These are phyloP conservation scores for Drosophila pseudoananassae DNA, from an alignment of 1,140 invertebrate genomes.

Conservation along the genomic window DNA sequence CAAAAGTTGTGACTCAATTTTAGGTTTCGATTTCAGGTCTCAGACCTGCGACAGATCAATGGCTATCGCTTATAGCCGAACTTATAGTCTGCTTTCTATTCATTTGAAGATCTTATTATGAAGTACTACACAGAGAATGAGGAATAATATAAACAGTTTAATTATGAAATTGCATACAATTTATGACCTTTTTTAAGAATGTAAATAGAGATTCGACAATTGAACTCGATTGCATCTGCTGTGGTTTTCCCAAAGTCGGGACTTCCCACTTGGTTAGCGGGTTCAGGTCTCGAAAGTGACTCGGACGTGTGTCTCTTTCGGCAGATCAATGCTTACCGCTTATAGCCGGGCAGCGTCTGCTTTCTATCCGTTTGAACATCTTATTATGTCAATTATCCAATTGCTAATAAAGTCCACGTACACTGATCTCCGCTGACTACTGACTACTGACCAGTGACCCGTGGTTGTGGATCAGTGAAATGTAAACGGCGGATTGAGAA, in stretches of 20 bases:
- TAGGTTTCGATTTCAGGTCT: too few species aligned
- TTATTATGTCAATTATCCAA: constrained; percentile 80
- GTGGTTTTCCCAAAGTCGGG: not conserved
- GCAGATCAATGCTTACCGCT: constrained; percentile 16
- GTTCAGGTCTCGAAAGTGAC: constrained; percentile 21
- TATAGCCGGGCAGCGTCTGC: constrained; percentile 18
- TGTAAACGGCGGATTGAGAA: constrained; percentile 39
- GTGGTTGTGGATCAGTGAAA: constrained; percentile 58
- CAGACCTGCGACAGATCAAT: too few species aligned
- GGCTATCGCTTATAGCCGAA: too few species aligned
- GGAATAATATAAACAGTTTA: not conserved
- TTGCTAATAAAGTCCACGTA: constrained; percentile 78
- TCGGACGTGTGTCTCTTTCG: constrained; percentile 8
- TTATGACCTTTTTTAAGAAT: not conserved
- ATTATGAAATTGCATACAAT: too few species aligned
- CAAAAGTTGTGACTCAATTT: not conserved
- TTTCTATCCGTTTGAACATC: constrained; percentile 60
- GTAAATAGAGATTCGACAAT: not conserved
- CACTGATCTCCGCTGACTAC: constrained; percentile 22
- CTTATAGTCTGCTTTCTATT: too few species aligned
- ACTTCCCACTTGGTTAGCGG: not conserved
- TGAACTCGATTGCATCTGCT: not conserved
- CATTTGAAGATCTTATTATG: too few species aligned
- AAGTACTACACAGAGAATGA: not conserved
- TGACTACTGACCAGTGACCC: constrained; percentile 61